Base-by-base conservation (phyloP, 2,888 invertebrate genomes). In the Eupithecia subfuscata region DNA sequence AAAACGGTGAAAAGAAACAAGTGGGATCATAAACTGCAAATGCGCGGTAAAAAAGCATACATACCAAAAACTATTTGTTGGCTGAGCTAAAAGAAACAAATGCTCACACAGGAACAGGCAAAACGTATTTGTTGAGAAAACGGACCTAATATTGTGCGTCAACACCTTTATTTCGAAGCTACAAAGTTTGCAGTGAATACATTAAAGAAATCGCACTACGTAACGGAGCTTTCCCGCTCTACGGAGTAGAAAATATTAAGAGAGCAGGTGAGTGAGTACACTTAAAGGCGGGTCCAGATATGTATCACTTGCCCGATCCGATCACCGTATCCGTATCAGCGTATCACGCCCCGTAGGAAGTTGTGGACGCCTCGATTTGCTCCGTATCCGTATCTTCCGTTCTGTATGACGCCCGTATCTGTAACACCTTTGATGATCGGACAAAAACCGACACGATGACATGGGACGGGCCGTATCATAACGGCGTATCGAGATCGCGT, bases 131-230 rank as follows among this genome's bases (percentile, higher is more conserved):
- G 74, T 74, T 71, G 65, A 22, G 74, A 70, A 70, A 76, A 76
- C 63, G 70, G 64, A 69, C 75, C 76, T 75, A 71, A 77, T 77
- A 80, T 71, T 72, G 37, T 75, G 68, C 74, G 73, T 76, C 75
- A 75, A 71, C 73, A 75, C 52, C 73, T 73, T 48, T 43, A 60
- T 67, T 70, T 70, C 63, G 18, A 77, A 70, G 75, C 75, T 74
- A 65, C 37, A 37, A 37, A 80, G 77, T 78, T 80, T 73, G 70
- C 71, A 73, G 77, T 75, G 75, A 78, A 79, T 78, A 76, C 74
- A 76, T 76, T 56, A n/a, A 70, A 64, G 60, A 78, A 77, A 81
- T 78, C 80, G 69, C 74, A 75, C 80, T 79, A 77, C 75, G 63
- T 73, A 70, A 73, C 71, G 56, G 65, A 68, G 71, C 71, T 40